Conservation (phyloP, 2,888 invertebrate species). For the Tribolium freemani region DNA sequence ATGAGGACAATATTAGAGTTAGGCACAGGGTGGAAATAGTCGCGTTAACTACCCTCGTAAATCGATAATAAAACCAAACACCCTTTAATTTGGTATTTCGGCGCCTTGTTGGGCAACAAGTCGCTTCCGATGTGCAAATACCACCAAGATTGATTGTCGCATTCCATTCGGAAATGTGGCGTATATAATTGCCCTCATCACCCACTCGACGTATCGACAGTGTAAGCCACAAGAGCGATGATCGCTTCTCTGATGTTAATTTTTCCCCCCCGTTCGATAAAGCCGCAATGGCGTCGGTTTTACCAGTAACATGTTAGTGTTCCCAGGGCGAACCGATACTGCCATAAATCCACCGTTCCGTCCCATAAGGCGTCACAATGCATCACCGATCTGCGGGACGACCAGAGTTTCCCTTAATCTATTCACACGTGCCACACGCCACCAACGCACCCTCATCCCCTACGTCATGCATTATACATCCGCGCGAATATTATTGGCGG, state of each 20-base stretch:
- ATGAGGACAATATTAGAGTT: too few species aligned
- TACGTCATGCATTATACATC: conserved; percentile 21
- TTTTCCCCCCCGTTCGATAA: background rate
- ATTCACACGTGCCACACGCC: conserved; percentile 26
- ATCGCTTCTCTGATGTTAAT: conserved; percentile 5
- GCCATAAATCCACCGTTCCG: conserved; percentile 15
- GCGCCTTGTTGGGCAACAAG: conserved; percentile 8
- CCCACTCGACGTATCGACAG: conserved; percentile 3
- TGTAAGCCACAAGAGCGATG: background rate
- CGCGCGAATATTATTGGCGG: conserved; percentile 1
- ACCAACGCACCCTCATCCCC: background rate
- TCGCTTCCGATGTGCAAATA: conserved; percentile 1
- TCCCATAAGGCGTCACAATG: conserved; percentile 24
- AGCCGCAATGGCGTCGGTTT: conserved; percentile 4
- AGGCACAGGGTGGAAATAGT: too few species aligned
- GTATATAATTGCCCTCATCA: conserved; percentile 12
- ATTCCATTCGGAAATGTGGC: conserved; percentile 12
- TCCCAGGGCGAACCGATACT: background rate
- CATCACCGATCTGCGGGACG: conserved; percentile 27
- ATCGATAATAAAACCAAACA: too few species aligned
- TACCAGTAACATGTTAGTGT: conserved; percentile 4
- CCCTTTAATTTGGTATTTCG: too few species aligned
- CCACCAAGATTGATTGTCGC: conserved; percentile 16
- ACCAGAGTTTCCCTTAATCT: conserved; percentile 24
- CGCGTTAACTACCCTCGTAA: too few species aligned